Evolutionary conservation across 2,113 vertebrate genomes (phyloP).

Genomic region (Stegastes partitus): DNA sequence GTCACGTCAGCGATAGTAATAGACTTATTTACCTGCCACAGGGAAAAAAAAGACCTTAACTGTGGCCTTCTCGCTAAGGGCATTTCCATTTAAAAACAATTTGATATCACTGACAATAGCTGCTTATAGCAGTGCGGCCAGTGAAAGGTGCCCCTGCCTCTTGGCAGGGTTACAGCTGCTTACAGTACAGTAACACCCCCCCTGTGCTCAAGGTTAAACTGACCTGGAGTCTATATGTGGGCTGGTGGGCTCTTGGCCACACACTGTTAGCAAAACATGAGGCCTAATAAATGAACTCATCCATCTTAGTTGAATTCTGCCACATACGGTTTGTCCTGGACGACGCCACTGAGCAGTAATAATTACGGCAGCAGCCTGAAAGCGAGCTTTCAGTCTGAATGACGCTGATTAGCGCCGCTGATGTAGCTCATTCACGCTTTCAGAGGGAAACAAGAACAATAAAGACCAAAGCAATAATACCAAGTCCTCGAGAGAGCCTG

Average conservation of each 20-base stretch:
- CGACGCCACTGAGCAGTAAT: constrained; percentile 52
- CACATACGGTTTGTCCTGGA: constrained; percentile 68
- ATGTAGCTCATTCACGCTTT: not conserved
- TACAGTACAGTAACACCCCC: constrained; percentile 56
- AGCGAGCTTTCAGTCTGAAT: constrained; percentile 35
- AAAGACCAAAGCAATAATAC: not conserved
- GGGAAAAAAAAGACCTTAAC: constrained; percentile 17
- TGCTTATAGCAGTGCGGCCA: constrained; percentile 47
- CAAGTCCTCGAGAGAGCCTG: not conserved
- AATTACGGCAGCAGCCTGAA: constrained; percentile 59
- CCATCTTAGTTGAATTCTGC: constrained; percentile 78
- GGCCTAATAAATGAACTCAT: constrained; percentile 82
- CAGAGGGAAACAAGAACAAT: not conserved
- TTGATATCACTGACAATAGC: constrained; percentile 32
- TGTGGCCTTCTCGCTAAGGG: constrained; percentile 32
- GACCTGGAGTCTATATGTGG: constrained; percentile 74
- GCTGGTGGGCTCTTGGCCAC: constrained; percentile 75
- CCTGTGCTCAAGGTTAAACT: constrained; percentile 84
- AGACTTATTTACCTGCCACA: not conserved
- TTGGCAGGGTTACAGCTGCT: constrained; percentile 72
- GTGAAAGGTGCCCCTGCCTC: constrained; percentile 58
- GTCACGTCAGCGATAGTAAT: not conserved
- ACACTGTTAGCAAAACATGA: constrained; percentile 77
- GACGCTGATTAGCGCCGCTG: constrained; percentile 38
- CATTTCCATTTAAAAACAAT: constrained; percentile 60